Evolutionary conservation across 2,797 vertebrate genomes (phyloP).

Genomic region (Dicrostonyx torquatus): DNA sequence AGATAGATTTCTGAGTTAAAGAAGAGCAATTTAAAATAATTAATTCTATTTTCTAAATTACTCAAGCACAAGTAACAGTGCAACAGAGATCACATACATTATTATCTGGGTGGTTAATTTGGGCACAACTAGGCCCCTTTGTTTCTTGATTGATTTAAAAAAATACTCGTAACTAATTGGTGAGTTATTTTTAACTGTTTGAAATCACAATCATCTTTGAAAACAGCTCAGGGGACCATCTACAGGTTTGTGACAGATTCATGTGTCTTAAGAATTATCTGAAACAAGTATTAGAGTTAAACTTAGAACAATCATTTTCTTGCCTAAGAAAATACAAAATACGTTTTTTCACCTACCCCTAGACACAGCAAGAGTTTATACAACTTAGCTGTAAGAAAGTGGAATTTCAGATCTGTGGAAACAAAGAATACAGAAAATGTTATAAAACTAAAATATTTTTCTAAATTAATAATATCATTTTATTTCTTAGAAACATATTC

Average conservation of each 20-base stretch:
- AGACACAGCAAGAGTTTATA: neutral
- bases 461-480: constrained; percentile 22
- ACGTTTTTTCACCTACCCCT: neutral
- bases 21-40: neutral
- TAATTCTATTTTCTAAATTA: constrained; percentile 31
- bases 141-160: constrained; percentile 54
- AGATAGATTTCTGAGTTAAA: constrained; percentile 31
- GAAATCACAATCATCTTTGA: constrained; percentile 4
- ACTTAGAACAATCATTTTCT: constrained; percentile 13
- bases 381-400: constrained; percentile 48
- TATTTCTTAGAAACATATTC: constrained; percentile 13
- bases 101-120: neutral
- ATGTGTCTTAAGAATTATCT: constrained; percentile 31
- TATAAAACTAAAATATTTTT: constrained; percentile 27
- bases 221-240: constrained; percentile 10
- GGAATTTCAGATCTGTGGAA: neutral
- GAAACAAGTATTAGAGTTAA: neutral
- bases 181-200: neutral
- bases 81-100: neutral
- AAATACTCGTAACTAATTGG: neutral
- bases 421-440: neutral
- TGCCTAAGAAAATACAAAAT: neutral
- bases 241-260: neutral
- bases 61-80: neutral
- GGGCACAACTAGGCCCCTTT: neutral